Conservation (phyloP, 2,113 vertebrate genomes). For the Empidonax traillii region DNA sequence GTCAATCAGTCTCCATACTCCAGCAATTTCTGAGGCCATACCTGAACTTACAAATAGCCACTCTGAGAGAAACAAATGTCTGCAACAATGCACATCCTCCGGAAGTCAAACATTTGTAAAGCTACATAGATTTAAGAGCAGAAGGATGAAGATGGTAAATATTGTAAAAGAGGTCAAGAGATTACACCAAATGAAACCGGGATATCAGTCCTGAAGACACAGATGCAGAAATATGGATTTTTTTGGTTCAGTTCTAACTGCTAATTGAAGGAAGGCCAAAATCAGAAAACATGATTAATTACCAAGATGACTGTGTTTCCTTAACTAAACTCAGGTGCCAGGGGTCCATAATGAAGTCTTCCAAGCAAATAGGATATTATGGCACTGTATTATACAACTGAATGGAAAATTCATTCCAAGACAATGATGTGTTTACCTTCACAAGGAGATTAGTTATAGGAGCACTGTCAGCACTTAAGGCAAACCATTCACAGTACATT, state of each 20-base stretch:
- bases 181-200: background rate
- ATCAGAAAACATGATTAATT: background rate
- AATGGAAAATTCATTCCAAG: slow-evolving; percentile 53
- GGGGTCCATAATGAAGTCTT: slow-evolving; percentile 6
- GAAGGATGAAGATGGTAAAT: background rate
- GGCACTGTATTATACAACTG: slow-evolving; percentile 23
- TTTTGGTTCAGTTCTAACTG: background rate
- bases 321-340: background rate
- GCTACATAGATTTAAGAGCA: background rate
- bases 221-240: accelerated
- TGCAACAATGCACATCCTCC: background rate
- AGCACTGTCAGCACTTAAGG: slow-evolving; percentile 71
- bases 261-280: background rate
- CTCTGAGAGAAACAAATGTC: background rate
- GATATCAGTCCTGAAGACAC: background rate
- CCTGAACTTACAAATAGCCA: background rate
- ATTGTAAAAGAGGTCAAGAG: background rate
- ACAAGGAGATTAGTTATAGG: slow-evolving; percentile 52
- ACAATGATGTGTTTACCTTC: slow-evolving; percentile 64
- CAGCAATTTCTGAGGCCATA: background rate
- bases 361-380: slow-evolving; percentile 32
- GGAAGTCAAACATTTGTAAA: background rate
- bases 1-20: background rate
- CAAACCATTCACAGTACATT: slow-evolving; percentile 64
- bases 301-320: background rate